A percentile compares a stretch with the other conserved stretches of the same genome.
These are phyloP conservation scores for Philereme transversata DNA, from an alignment of 2,888 invertebrate genomes.

Conservation along the genomic window DNA sequence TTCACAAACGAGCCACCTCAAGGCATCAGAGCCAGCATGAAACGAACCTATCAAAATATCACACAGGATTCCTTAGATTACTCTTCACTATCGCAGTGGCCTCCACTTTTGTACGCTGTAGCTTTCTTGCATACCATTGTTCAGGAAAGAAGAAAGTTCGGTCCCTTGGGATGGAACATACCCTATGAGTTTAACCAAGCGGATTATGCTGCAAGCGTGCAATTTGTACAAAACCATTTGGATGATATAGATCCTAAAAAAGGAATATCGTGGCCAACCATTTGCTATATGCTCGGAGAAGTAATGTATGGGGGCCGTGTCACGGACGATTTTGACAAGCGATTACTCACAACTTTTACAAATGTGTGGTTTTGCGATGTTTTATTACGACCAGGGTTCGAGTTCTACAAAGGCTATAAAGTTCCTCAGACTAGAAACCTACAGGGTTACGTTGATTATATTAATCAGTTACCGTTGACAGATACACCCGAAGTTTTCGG, in stretches of 20 bases:
- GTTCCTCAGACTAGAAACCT: constrained; percentile 93
- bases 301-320: constrained; percentile 95
- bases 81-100: constrained; percentile 96
- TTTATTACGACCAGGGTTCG: constrained; percentile 93
- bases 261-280: constrained; percentile 98
- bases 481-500: constrained; percentile 98
- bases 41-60: constrained; percentile 94
- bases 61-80: constrained; percentile 97
- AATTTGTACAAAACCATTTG: constrained; percentile 97
- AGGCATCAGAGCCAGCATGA: constrained; percentile 95
- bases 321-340: constrained; percentile 98
- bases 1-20: constrained; percentile 99
- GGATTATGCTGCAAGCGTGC: constrained; percentile 97
- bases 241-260: constrained; percentile 99
- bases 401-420: constrained; percentile 96
- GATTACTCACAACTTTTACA: constrained; percentile 95
- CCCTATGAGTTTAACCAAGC: constrained; percentile 99
- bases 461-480: constrained; percentile 91
- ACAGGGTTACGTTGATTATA: constrained; percentile 92
- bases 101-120: constrained; percentile 95
- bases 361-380: constrained; percentile 98
- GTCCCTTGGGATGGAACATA: constrained; percentile 98
- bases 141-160: constrained; percentile 97
- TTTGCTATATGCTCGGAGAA: constrained; percentile 98
- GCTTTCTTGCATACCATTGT: constrained; percentile 98